Percentiles rank a stretch among this genome's conserved stretches.
Conservation (phyloP, 2,113 vertebrate species). For the Chunga burmeisteri region DNA sequence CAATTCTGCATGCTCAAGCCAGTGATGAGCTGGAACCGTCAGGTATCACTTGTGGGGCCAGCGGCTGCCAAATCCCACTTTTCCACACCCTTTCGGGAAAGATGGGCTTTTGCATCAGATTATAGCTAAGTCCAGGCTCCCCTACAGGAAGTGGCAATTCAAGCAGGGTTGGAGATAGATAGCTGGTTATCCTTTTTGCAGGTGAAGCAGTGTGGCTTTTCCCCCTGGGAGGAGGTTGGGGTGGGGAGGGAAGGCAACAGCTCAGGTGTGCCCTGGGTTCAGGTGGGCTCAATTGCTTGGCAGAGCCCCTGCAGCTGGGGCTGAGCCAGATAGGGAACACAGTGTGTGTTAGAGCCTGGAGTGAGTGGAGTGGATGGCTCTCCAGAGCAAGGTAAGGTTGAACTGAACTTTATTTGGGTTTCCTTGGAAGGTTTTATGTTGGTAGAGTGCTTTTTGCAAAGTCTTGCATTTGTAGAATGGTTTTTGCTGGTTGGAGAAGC, state of each 20-base stretch:
- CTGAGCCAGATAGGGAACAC: not conserved
- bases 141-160: not conserved
- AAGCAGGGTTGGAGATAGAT: not conserved
- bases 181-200: not conserved
- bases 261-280: not conserved
- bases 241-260: not conserved
- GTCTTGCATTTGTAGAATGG: rapidly evolving
- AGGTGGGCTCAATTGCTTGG: not conserved
- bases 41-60: not conserved
- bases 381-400: not conserved
- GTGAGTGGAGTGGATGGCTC: rapidly evolving
- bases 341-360: rapidly evolving
- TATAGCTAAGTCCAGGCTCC: not conserved
- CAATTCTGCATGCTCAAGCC: not conserved
- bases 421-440: not conserved
- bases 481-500: not conserved
- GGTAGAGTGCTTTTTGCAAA: not conserved
- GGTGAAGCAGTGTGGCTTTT: not conserved
- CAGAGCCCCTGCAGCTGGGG: not conserved
- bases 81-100: rapidly evolving
- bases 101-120: not conserved
- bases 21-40: not conserved
- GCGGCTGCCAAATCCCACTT: not conserved
- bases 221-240: not conserved
- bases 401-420: rapidly evolving